Evolutionary conservation across 2,797 vertebrate species (phyloP).

Genomic region (Sebastes oblongus): DNA sequence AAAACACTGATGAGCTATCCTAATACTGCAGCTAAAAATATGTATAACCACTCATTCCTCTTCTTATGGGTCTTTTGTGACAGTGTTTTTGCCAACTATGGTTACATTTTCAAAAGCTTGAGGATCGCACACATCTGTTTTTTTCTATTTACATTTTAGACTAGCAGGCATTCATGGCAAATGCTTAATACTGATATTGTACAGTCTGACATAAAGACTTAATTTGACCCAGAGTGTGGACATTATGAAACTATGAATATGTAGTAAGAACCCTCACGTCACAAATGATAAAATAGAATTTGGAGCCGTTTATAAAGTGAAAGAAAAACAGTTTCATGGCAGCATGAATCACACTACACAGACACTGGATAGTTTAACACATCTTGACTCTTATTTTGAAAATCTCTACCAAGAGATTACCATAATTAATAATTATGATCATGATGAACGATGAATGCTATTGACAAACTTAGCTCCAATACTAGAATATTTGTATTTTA

Average conservation of each 20-base stretch:
- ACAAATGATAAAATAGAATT: not conserved
- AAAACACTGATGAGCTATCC: not conserved
- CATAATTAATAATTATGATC: not conserved
- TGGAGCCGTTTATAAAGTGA: not conserved
- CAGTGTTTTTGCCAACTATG: not conserved
- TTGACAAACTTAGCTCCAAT: not conserved
- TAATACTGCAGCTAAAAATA: not conserved
- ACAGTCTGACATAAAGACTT: not conserved
- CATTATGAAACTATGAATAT: not conserved
- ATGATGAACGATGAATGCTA: not conserved
- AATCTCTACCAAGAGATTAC: not conserved
- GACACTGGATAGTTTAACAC: not conserved
- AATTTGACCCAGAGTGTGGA: not conserved
- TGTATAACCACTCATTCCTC: not conserved
- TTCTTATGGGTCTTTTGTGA: not conserved
- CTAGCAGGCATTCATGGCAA: not conserved
- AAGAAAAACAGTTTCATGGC: not conserved
- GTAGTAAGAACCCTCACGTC: not conserved
- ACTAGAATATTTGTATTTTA: not conserved
- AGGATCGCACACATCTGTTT: not conserved
- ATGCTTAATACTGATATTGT: not conserved
- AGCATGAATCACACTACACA: not conserved
- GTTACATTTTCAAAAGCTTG: not conserved
- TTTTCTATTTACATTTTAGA: not conserved
- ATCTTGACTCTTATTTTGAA: not conserved